Evolutionary conservation across 1,140 invertebrate species (phyloP), one percentile per base, ranked within the genome.

Genomic region (Drosophila simulans): DNA sequence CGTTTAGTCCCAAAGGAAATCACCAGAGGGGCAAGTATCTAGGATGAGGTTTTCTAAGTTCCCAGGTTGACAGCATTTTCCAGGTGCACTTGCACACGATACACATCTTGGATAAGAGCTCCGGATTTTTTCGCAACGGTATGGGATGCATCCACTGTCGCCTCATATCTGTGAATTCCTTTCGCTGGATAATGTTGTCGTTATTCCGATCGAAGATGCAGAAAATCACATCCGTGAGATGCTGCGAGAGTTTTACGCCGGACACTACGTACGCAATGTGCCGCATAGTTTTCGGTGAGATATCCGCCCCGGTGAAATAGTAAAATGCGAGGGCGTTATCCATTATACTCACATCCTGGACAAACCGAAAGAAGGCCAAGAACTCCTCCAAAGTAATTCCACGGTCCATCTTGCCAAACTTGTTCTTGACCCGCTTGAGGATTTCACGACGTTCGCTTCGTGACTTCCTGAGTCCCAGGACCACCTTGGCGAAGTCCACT

Each of bases 161-260:
- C 39, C 62, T 12, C 1, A 53, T 43, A 0, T 49, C 2, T 0
- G 63, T 43, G 3, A 86, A 79, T 1, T 79, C 83, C 2, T 8
- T 39, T 17, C 63, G 59, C 2, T 49, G 39, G 0, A 86, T 52
- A 5, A 65, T 39, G 0, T 56, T 71, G 42, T 88, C 63, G 3
- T 56, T 37, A 17, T 79, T 39, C 3, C 11, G 37, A 58, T 85
- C 78, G 35, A 88, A 86, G 1, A 86, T 48, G 8, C 51, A 51
- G 34, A 65, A 86, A 1, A 86, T 56, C 1, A 86, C 59, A 15
- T 66, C 46, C 11, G 74, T 59, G 0, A 86, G 15, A 17, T 79
- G 78, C 3, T 59, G 25, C 0, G 83, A 52, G 0, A 82, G 43
- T 0, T 45, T 17, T 0, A 59, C 62, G 4, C 52, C 63, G 0